These are phyloP conservation scores for Chromis chromis DNA, from an alignment of 2,797 vertebrate species.

Conservation along the genomic window DNA sequence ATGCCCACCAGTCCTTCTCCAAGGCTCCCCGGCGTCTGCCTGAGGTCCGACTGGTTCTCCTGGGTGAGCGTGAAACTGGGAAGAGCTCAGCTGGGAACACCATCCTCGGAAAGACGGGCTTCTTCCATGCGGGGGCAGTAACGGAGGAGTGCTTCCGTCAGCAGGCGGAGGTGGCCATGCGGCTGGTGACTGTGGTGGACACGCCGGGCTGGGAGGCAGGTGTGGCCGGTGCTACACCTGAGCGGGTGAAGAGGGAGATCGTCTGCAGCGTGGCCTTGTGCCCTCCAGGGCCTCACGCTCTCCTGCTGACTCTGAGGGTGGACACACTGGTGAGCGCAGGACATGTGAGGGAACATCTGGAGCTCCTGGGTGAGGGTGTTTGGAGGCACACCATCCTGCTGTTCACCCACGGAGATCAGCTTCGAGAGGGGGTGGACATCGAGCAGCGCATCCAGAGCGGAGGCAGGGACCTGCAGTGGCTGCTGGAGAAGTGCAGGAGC, in stretches of 20 bases:
- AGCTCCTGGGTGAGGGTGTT: slow-evolving; percentile 78
- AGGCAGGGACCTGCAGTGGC: slow-evolving; percentile 76
- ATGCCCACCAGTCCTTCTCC: slow-evolving; percentile 77
- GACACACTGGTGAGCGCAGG: slow-evolving; percentile 69
- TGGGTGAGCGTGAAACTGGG: slow-evolving; percentile 84
- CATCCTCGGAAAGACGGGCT: slow-evolving; percentile 67
- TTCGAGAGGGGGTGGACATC: slow-evolving; percentile 80
- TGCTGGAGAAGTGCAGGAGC: slow-evolving; percentile 80
- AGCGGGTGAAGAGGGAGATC: slow-evolving; percentile 82
- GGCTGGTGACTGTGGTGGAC: slow-evolving; percentile 83
- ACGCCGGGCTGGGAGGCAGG: slow-evolving; percentile 83
- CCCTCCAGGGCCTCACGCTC: slow-evolving; percentile 81
- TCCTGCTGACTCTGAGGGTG: slow-evolving; percentile 81
- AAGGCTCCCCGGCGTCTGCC: slow-evolving; percentile 73
- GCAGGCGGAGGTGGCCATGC: slow-evolving; percentile 73
- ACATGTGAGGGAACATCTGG: slow-evolving; percentile 79
- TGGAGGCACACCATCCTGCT: slow-evolving; percentile 82
- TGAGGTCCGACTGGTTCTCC: slow-evolving; percentile 80
- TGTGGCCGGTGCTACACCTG: slow-evolving; percentile 72
- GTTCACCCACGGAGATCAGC: slow-evolving; percentile 84
- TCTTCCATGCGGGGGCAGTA: slow-evolving; percentile 67
- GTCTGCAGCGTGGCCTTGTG: slow-evolving; percentile 70
- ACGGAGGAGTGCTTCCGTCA: slow-evolving; percentile 80
- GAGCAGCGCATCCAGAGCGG: slow-evolving; percentile 80
- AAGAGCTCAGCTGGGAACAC: slow-evolving; percentile 83